Conservation (phyloP, 1,140 invertebrate species). For the Tetragonula clypearis region DNA sequence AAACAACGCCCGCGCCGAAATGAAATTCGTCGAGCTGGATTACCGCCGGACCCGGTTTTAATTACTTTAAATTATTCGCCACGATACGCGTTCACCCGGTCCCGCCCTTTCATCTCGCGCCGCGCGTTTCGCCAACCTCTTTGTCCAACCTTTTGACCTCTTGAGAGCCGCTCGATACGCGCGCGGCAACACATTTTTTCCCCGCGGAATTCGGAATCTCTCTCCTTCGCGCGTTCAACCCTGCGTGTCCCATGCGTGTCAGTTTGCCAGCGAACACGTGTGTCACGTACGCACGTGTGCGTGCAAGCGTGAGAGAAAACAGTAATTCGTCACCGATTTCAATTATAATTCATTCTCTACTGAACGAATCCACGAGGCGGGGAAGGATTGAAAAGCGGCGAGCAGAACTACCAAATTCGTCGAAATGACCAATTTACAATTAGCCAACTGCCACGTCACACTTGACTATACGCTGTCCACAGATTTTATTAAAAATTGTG, state of each 20-base stretch:
- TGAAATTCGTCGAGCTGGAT: slow-evolving; percentile 72
- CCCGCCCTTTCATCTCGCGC: background rate
- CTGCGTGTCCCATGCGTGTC: background rate
- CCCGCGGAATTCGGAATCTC: background rate
- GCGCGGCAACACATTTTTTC: background rate
- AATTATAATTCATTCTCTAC: too few species aligned
- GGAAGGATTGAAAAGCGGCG: background rate
- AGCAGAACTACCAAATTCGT: too few species aligned
- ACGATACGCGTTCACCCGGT: slow-evolving; percentile 15
- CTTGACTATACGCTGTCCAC: too few species aligned
- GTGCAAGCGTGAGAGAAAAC: slow-evolving; percentile 16
- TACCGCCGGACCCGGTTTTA: slow-evolving; percentile 63
- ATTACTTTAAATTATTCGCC: slow-evolving; percentile 71
- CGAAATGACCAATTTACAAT: too few species aligned
- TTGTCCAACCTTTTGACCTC: slow-evolving; percentile 10
- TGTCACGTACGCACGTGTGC: background rate
- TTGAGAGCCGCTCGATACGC: background rate
- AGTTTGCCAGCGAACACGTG: background rate
- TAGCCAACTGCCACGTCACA: too few species aligned
- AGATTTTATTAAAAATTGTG: too few species aligned
- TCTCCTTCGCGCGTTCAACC: background rate
- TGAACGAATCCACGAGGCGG: background rate
- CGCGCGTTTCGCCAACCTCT: too few species aligned
- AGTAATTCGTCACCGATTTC: slow-evolving; percentile 49
- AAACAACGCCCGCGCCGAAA: slow-evolving; percentile 47